Base-by-base conservation (phyloP, 1,140 invertebrate species). In the Hermatobates lingyangjiaoensis region DNA sequence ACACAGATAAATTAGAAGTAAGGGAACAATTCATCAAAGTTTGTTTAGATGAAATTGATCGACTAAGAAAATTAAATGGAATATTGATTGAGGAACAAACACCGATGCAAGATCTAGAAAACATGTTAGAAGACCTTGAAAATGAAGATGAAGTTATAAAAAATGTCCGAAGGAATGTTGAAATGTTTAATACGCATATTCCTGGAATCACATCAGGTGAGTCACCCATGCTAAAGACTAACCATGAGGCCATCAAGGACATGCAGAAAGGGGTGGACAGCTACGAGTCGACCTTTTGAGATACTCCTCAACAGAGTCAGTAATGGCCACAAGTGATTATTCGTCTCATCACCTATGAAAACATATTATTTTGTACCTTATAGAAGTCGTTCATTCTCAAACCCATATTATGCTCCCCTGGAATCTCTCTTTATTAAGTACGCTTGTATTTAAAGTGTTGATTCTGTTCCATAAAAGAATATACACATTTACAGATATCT, bases 1-100 rank as follows among this genome's bases (percentile, higher is more conserved):
- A 87, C 59, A 84, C 82, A 0, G 83, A 86, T 56, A 74, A 77
- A 7, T 64, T 70, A 2, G 74, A 74, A n/a, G 82, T 86, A 0
- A 79, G 83, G 59, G 72, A 77, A 12, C 80, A 85, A 57, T 85
- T 86, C 61, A 71, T 74, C 12, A 68, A 72, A n/a, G 72, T 80
- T 0, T 69, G 86, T 20, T 67, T 74, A 39, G 74, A 81, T 58
- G 70, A 81, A 53, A 73, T 78, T 63, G 68, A 73, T 50, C 71
- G 72, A 23, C 62, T 74, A 7, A 68, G 71, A 50, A 66, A 66
- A 25, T 60, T 70, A 12, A 56, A 58, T 21, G 56, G 57, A 45
- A 57, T 58, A 2, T 46, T 54, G 15, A 38, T 47, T 26, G 46
- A 34, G 49, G 49, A 55, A 10, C 20, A 52, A 28, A 46, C 51